Percentiles rank a stretch among this genome's conserved stretches.
Conservation (phyloP, 2,888 invertebrate genomes). For the Drosophila quinaria region DNA sequence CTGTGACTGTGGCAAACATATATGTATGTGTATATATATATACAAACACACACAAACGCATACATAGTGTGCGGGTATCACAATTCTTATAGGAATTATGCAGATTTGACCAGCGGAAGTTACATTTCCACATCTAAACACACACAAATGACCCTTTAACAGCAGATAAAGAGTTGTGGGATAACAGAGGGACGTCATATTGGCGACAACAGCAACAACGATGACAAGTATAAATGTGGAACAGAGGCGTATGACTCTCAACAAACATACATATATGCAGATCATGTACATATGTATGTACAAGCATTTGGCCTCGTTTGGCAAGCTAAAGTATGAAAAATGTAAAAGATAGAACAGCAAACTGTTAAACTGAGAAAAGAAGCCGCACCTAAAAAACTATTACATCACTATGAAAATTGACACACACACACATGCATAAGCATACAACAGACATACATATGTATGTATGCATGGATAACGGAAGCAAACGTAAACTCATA, state of each 20-base stretch:
- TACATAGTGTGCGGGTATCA: constrained; percentile 29
- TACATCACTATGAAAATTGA: constrained; percentile 71
- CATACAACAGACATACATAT: constrained; percentile 7
- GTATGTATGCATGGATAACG: constrained; percentile 42
- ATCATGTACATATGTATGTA: constrained; percentile 3
- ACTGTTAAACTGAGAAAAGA: constrained; percentile 8
- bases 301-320: constrained; percentile 29
- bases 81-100: constrained; percentile 25
- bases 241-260: not conserved
- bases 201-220: constrained; percentile 16
- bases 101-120: constrained; percentile 47
- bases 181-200: constrained; percentile 6
- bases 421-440: constrained; percentile 57
- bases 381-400: constrained; percentile 71
- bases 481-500: constrained; percentile 26
- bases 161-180: not conserved
- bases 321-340: constrained; percentile 16
- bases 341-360: constrained; percentile 20
- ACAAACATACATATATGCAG: not conserved
- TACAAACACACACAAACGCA: constrained; percentile 2
- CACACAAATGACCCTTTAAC: constrained; percentile 7
- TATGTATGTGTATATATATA: no score
- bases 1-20: constrained; percentile 21
- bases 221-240: constrained; percentile 24
- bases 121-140: constrained; percentile 20